These are phyloP conservation scores for Peromyscus eremicus DNA, from an alignment of 2,797 vertebrate species.

Conservation along the genomic window DNA sequence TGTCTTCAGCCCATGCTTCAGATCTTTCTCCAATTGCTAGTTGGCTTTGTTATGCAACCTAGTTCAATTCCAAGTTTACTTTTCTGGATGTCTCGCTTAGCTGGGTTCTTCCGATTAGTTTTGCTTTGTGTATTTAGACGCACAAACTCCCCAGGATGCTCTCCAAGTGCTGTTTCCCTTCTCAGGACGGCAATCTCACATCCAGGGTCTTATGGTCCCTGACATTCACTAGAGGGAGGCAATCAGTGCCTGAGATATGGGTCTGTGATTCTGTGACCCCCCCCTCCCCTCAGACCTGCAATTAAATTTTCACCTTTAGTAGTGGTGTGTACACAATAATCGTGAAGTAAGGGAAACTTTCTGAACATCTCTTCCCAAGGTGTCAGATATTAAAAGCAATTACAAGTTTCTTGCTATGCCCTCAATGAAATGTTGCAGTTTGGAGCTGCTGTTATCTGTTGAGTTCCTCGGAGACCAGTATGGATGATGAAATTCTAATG, in stretches of 20 bases:
- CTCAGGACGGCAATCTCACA: background rate
- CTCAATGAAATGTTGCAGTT: background rate
- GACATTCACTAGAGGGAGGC: background rate
- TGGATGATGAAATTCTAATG: background rate
- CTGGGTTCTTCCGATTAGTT: background rate
- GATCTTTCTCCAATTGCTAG: background rate
- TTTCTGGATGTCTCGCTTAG: background rate
- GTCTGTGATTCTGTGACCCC: background rate
- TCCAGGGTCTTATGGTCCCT: background rate
- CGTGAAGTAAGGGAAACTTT: background rate
- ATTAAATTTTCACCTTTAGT: background rate
- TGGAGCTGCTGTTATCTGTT: too few species aligned
- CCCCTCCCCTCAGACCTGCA: background rate
- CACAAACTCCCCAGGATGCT: background rate
- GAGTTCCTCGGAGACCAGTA: background rate
- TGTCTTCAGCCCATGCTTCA: background rate
- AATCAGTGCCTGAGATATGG: background rate
- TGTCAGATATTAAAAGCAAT: background rate
- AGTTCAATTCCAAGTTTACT: background rate
- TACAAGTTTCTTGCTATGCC: background rate
- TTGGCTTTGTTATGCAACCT: background rate
- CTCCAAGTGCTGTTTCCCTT: background rate
- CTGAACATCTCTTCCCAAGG: background rate
- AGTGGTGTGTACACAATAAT: background rate
- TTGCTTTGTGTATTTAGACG: background rate